Evolutionary conservation across 2,113 vertebrate species (phyloP).

Genomic region (Montifringilla adamsi): DNA sequence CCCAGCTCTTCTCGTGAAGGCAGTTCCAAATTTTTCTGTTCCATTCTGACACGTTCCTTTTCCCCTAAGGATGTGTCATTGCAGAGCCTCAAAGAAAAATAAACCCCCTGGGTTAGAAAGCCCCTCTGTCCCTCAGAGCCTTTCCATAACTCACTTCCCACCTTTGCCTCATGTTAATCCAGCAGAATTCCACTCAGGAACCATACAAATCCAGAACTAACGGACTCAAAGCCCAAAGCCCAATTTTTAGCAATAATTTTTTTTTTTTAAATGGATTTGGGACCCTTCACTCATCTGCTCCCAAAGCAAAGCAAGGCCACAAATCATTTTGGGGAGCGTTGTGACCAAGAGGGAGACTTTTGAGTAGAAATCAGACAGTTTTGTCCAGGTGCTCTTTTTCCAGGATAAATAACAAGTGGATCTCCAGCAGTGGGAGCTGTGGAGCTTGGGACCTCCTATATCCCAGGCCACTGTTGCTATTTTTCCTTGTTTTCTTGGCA

Average conservation of each 20-base stretch:
- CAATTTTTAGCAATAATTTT: not conserved
- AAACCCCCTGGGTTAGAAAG: not conserved
- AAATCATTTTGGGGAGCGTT: accelerated
- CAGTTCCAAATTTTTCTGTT: not conserved
- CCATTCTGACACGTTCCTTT: accelerated
- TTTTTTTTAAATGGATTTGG: not conserved
- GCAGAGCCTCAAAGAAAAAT: not conserved
- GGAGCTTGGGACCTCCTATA: not conserved
- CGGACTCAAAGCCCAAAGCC: accelerated
- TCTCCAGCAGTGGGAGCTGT: not conserved
- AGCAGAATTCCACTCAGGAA: not conserved
- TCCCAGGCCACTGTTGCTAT: not conserved
- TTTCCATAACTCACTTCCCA: not conserved
- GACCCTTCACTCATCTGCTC: not conserved
- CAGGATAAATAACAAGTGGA: accelerated
- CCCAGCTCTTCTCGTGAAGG: not conserved
- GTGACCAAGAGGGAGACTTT: not conserved
- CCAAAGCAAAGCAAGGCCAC: not conserved
- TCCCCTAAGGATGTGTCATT: not conserved
- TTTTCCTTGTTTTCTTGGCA: not conserved
- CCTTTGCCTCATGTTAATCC: not conserved
- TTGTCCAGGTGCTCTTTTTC: accelerated
- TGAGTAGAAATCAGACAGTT: accelerated
- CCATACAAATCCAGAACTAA: not conserved
- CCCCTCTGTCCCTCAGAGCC: not conserved